phyloP scores from a whole-genome alignment of 1,140 invertebrate genomes.

The Micrasema longulum region DNA sequence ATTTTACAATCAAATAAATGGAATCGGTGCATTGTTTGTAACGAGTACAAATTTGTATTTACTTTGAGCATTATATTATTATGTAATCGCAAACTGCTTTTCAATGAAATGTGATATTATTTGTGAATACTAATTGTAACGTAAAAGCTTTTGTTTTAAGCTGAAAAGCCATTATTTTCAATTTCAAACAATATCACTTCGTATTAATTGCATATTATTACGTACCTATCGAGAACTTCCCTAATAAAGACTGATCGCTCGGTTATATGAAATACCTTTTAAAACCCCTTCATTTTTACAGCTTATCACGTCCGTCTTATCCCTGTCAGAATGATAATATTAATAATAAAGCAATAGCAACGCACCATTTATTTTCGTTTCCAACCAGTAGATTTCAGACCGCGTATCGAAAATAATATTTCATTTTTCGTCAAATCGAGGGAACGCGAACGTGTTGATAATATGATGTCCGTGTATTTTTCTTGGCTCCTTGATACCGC shows the following conservation, averaged over 20 bases:
- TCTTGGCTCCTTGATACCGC: conserved; percentile 9
- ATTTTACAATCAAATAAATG: too few relatives aligned
- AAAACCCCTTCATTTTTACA: not conserved
- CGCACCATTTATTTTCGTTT: conserved; percentile 19
- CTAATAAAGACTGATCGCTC: not conserved
- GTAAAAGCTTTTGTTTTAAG: too few relatives aligned
- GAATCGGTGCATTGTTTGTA: too few relatives aligned
- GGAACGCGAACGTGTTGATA: conserved; percentile 23
- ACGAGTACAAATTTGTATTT: too few relatives aligned
- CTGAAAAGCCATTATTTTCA: too few relatives aligned
- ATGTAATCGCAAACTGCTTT: too few relatives aligned
- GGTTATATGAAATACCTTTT: conserved; percentile 2
- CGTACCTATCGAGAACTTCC: not conserved
- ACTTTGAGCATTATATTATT: too few relatives aligned
- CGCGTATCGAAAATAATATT: conserved; percentile 16
- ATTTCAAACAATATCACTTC: too few relatives aligned
- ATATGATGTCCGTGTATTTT: conserved; percentile 23
- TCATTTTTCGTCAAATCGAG: conserved; percentile 22
- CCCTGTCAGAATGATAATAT: conserved; percentile 25
- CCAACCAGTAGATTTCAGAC: conserved; percentile 15
- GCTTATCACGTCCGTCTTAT: conserved; percentile 18
- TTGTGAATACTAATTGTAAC: too few relatives aligned
- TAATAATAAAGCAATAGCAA: conserved; percentile 22
- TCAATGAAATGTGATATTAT: too few relatives aligned
- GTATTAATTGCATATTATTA: too few relatives aligned